Evolutionary conservation across 2,888 invertebrate genomes (phyloP).

Genomic region (Nemoura dubitans): DNA sequence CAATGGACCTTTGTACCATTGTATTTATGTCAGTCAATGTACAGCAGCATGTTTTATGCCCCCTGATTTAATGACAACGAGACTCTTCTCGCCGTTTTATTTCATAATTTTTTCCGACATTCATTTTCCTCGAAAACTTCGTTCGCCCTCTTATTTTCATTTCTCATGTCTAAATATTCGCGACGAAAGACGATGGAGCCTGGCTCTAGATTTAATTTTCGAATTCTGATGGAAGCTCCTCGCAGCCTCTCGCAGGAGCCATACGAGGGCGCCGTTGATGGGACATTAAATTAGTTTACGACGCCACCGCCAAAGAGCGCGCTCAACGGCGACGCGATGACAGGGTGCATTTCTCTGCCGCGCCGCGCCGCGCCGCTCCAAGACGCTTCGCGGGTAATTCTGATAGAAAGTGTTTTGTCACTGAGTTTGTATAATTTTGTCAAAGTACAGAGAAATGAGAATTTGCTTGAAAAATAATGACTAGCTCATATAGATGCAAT

Average conservation of each 20-base stretch:
- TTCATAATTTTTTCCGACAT: conserved; percentile 17
- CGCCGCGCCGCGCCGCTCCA: no score
- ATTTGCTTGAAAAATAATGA: conserved; percentile 40
- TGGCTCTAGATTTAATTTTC: conserved; percentile 47
- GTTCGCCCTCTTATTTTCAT: conserved; percentile 25
- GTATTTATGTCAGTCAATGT: neutral
- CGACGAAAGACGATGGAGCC: conserved; percentile 34
- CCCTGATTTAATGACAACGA: neutral
- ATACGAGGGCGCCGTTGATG: conserved; percentile 43
- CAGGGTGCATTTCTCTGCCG: neutral
- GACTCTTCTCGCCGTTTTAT: conserved; percentile 19
- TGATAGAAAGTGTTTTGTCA: conserved; percentile 33
- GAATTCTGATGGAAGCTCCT: conserved; percentile 45
- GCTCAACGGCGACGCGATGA: conserved; percentile 13
- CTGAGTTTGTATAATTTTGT: conserved; percentile 31
- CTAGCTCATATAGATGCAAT: conserved; percentile 29
- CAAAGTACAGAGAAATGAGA: conserved; percentile 21
- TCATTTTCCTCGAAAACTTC: conserved; percentile 28
- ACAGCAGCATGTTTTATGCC: neutral
- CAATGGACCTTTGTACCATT: conserved; percentile 12
- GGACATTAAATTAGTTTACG: conserved; percentile 48
- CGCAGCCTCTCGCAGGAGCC: conserved; percentile 3
- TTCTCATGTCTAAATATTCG: conserved; percentile 36
- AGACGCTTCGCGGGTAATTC: neutral
- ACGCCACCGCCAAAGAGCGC: conserved; percentile 37